Percentiles rank a stretch among this genome's conserved stretches.
These are phyloP conservation scores for Tamandua tetradactyla DNA, from an alignment of 2,797 vertebrate genomes.

Conservation along the genomic window DNA sequence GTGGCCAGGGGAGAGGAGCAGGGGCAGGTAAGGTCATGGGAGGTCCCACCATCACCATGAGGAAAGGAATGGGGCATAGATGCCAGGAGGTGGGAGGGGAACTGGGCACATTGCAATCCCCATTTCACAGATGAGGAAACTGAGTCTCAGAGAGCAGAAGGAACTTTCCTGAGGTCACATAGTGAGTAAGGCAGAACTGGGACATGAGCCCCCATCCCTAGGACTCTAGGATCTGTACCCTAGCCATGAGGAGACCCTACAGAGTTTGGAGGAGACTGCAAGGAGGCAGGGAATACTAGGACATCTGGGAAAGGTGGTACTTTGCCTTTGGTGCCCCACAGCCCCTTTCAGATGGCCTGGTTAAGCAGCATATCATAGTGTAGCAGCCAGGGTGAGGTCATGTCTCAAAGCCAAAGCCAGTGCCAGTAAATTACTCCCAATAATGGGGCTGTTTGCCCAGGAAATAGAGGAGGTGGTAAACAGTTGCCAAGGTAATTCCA, in stretches of 20 bases:
- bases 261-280: neutral
- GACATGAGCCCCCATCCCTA: neutral
- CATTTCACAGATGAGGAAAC: neutral
- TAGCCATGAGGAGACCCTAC: neutral
- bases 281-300: neutral
- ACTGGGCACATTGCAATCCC: neutral
- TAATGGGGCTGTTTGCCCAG: constrained; percentile 77
- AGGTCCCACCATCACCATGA: neutral
- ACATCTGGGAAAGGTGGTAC: too few species aligned
- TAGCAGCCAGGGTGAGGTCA: neutral
- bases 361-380: fast-evolving
- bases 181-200: neutral
- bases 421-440: constrained; percentile 74
- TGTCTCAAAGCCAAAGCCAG: neutral
- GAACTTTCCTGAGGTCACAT: fast-evolving
- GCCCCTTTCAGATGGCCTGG: neutral
- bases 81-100: neutral
- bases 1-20: too few species aligned
- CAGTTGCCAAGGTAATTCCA: constrained; percentile 78
- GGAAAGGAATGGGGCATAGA: neutral
- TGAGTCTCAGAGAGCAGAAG: neutral
- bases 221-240: neutral
- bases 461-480: constrained; percentile 74
- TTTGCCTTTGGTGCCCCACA: neutral
- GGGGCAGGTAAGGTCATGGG: neutral